Evolutionary conservation across 2,113 vertebrate genomes (phyloP).

Genomic region (Pogonocichla stellata): DNA sequence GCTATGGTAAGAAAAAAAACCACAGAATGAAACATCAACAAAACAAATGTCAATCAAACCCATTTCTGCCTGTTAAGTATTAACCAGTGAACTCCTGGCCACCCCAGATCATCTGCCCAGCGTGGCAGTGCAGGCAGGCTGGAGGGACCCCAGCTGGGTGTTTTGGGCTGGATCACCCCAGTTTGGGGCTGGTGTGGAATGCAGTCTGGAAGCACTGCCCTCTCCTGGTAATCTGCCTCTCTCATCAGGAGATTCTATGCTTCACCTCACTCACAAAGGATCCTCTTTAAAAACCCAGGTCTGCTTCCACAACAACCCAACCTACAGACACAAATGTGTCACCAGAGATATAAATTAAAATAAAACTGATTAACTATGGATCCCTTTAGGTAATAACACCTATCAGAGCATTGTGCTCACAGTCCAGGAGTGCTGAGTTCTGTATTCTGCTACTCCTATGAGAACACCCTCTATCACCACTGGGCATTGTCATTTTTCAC

Average conservation of each 20-base stretch:
- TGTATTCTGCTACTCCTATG: background rate
- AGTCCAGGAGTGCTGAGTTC: conserved; percentile 3
- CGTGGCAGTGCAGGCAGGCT: accelerated
- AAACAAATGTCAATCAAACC: conserved; percentile 3
- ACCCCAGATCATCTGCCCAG: background rate
- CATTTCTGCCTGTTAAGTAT: background rate
- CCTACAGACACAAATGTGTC: background rate
- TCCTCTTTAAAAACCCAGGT: background rate
- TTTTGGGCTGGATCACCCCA: background rate
- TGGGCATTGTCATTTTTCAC: conserved; percentile 28
- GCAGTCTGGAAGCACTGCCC: conserved; percentile 61
- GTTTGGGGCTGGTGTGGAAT: background rate
- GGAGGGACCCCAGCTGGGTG: background rate
- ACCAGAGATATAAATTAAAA: background rate
- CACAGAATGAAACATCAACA: conserved; percentile 55
- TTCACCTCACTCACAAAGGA: background rate
- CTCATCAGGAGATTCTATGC: background rate
- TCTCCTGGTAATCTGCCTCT: conserved; percentile 73
- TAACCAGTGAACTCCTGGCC: conserved; percentile 18
- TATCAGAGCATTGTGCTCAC: background rate
- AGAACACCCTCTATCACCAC: conserved; percentile 30
- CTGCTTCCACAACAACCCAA: background rate
- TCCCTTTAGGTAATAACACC: background rate
- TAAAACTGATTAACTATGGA: background rate
- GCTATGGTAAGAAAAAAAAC: conserved; percentile 19